Evolutionary conservation across 2,888 invertebrate species (phyloP).

Genomic region (Acrocyrtus sp.): DNA sequence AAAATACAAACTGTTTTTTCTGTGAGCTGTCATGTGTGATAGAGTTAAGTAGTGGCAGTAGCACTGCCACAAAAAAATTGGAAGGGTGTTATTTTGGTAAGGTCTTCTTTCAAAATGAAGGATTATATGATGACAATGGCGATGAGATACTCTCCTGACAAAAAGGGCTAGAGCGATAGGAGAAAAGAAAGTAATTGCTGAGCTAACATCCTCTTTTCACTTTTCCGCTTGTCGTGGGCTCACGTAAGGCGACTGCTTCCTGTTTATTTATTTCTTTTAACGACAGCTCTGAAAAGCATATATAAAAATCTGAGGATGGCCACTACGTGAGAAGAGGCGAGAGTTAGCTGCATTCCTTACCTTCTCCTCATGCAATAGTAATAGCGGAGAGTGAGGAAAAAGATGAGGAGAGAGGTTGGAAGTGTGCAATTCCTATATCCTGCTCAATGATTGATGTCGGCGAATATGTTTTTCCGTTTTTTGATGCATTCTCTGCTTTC

Average conservation of each 20-base stretch:
- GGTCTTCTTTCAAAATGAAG: too few relatives aligned
- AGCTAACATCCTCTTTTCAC: conserved; percentile 29
- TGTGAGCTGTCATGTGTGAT: conserved; percentile 38
- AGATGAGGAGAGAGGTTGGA: conserved; percentile 13
- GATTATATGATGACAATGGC: neutral
- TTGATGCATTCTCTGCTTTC: conserved; percentile 13
- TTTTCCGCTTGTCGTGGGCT: too few relatives aligned
- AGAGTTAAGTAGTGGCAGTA: neutral
- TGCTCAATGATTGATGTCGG: conserved; percentile 40
- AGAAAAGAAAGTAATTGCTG: conserved; percentile 24
- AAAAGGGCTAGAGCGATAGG: neutral
- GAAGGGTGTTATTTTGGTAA: too few relatives aligned
- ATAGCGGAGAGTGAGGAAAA: neutral
- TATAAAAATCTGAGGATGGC: neutral
- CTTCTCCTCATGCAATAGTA: conserved; percentile 1
- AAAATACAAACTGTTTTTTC: too few relatives aligned
- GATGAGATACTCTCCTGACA: too few relatives aligned
- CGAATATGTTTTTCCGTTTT: conserved; percentile 8
- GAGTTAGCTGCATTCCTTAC: conserved; percentile 34
- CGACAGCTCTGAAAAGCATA: too few relatives aligned
- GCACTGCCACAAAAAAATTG: neutral
- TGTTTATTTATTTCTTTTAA: neutral
- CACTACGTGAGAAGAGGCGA: neutral
- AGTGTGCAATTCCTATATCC: conserved; percentile 41
- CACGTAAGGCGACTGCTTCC: too few relatives aligned